phyloP scores from a whole-genome alignment of 2,113 vertebrate genomes.

The Cheilinus undulatus region DNA sequence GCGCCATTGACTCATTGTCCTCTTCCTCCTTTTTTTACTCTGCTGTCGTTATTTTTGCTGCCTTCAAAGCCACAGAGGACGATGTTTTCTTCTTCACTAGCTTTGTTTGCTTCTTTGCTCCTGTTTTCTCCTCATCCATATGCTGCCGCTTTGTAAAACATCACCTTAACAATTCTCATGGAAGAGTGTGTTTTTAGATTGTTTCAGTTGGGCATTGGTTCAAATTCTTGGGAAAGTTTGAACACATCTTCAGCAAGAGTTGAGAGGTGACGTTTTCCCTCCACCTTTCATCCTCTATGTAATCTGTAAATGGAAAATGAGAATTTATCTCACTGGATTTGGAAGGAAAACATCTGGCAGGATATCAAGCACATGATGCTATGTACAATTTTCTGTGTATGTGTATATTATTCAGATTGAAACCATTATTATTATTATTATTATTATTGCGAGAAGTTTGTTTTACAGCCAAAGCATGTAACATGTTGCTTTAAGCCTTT shows the following conservation, averaged over 20 bases:
- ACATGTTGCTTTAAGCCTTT: constrained; percentile 91
- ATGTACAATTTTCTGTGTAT: constrained; percentile 85
- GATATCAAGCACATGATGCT: constrained; percentile 82
- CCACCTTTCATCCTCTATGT: not conserved
- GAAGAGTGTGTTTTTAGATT: not conserved
- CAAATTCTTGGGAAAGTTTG: not conserved
- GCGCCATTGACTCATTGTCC: constrained; percentile 18
- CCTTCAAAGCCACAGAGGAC: constrained; percentile 44
- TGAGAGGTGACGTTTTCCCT: not conserved
- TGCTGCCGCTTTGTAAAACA: constrained; percentile 36
- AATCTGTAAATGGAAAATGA: constrained; percentile 80
- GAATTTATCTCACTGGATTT: constrained; percentile 79
- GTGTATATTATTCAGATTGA: constrained; percentile 89
- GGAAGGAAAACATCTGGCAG: constrained; percentile 37
- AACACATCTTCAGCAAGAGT: not conserved
- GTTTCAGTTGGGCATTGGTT: not conserved
- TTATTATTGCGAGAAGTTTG: constrained; percentile 69
- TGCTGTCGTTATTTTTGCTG: constrained; percentile 25
- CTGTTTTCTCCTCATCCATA: not conserved
- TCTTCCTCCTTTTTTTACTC: constrained; percentile 11
- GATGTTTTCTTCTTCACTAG: not conserved
- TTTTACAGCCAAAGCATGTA: constrained; percentile 96
- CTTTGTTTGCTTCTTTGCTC: constrained; percentile 12
- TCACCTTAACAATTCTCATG: constrained; percentile 11
- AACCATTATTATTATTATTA: constrained; percentile 51